A percentile compares a stretch with the other conserved stretches of the same genome.
Evolutionary conservation across 2,113 vertebrate genomes (phyloP).

Genomic region (Asarcornis scutulata): DNA sequence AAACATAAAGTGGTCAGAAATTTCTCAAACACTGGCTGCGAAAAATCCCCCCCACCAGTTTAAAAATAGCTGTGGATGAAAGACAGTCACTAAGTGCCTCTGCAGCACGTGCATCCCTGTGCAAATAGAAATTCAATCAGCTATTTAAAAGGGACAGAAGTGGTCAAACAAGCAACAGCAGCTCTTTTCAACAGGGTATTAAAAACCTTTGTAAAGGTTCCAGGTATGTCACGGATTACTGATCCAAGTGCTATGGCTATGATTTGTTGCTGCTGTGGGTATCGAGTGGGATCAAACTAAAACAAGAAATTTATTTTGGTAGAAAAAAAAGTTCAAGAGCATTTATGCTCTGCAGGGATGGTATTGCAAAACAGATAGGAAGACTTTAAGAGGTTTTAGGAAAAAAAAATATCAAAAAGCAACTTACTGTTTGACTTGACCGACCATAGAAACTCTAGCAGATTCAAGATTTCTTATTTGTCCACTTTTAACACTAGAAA

Average conservation of each 20-base stretch:
- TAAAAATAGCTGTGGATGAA: neutral
- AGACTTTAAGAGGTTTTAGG: neutral
- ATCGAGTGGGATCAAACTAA: neutral
- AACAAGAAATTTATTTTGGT: neutral
- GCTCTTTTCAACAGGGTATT: rapidly evolving
- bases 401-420: neutral
- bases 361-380: neutral
- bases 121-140: neutral
- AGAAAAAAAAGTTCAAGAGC: neutral
- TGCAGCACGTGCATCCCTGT: neutral
- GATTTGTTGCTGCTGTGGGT: neutral
- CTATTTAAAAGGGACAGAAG: neutral
- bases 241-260: neutral
- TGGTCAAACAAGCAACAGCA: neutral
- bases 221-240: neutral
- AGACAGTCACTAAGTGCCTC: rapidly evolving
- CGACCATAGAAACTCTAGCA: constrained; percentile 95
- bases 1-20: neutral
- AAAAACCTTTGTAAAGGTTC: neutral
- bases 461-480: constrained; percentile 97
- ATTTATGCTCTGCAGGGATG: neutral
- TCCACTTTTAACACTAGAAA: constrained; percentile 92
- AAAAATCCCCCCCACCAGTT: neutral
- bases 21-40: neutral
- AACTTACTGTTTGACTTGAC: constrained; percentile 95